phyloP scores from a whole-genome alignment of 2,797 vertebrate species.

The Erpetoichthys calabaricus region DNA sequence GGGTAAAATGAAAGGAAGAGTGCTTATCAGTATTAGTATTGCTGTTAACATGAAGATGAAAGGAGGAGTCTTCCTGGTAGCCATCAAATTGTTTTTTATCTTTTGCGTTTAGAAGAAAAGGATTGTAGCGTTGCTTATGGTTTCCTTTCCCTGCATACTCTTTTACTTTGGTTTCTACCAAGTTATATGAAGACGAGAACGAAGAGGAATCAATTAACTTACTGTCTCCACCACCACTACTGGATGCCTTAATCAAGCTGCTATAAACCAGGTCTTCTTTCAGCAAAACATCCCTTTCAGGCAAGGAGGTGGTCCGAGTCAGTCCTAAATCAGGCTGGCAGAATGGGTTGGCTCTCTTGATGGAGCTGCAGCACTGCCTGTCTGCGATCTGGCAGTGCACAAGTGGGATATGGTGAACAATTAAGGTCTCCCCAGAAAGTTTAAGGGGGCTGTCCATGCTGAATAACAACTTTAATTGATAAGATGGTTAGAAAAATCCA shows the following conservation, averaged over 20 bases:
- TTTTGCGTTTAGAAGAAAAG: constrained; percentile 66
- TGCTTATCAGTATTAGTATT: constrained; percentile 22
- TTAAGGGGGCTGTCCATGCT: constrained; percentile 84
- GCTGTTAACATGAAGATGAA: constrained; percentile 49
- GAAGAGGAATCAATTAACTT: constrained; percentile 45
- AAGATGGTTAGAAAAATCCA: constrained; percentile 17
- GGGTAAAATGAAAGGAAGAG: constrained; percentile 39
- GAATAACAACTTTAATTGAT: constrained; percentile 32
- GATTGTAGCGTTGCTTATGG: constrained; percentile 60
- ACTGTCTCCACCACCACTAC: constrained; percentile 41
- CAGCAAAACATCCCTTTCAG: constrained; percentile 72
- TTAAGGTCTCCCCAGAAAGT: constrained; percentile 83
- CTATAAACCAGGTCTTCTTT: constrained; percentile 73
- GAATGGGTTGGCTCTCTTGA: constrained; percentile 68
- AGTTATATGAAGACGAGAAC: constrained; percentile 50
- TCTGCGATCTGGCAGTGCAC: constrained; percentile 88
- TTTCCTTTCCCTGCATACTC: constrained; percentile 20
- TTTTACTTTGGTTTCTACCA: constrained; percentile 40
- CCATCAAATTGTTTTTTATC: constrained; percentile 53
- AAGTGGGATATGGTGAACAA: constrained; percentile 95
- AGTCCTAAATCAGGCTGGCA: constrained; percentile 66
- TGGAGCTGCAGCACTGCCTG: constrained; percentile 49
- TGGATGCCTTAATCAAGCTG: constrained; percentile 61
- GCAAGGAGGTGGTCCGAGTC: constrained; percentile 61
- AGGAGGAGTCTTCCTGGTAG: constrained; percentile 58